phyloP scores from a whole-genome alignment of 92 coral and sea anemone genomes.

The Pocillopora grandis region DNA sequence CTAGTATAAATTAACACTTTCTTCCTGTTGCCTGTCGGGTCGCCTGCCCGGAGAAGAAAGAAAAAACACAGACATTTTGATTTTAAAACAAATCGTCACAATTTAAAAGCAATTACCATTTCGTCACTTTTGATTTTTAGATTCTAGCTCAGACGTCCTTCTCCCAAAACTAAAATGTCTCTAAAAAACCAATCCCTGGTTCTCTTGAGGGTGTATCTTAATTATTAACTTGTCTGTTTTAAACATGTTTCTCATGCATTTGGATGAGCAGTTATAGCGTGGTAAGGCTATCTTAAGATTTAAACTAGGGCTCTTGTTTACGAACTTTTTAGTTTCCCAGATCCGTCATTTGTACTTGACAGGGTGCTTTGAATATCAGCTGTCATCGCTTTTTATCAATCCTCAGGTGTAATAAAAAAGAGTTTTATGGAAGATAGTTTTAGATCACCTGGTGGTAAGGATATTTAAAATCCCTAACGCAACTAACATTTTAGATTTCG shows the following conservation, averaged over 20 bases:
- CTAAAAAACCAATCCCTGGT: no score
- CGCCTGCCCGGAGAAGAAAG: conserved; percentile 18
- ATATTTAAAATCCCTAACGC: no score
- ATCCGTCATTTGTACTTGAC: background rate
- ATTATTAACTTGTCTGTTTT: background rate
- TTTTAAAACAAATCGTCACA: background rate
- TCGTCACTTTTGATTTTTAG: no score
- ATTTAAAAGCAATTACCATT: background rate
- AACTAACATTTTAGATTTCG: no score
- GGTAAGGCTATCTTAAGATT: background rate
- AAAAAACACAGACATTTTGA: background rate
- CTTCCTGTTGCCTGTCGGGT: conserved; percentile 1
- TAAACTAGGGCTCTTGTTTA: background rate
- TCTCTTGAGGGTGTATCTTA: no score
- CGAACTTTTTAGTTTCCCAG: background rate
- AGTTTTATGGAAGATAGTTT: no score
- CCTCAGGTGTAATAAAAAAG: no score
- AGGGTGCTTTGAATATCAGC: background rate
- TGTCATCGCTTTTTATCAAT: background rate
- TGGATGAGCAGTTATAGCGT: background rate
- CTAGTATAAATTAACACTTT: background rate
- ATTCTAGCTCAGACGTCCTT: no score
- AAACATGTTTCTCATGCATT: background rate
- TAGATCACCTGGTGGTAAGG: no score
- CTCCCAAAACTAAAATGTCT: no score